These are phyloP conservation scores for Copidosoma aretas DNA, from an alignment of 2,888 invertebrate genomes.

Conservation along the genomic window DNA sequence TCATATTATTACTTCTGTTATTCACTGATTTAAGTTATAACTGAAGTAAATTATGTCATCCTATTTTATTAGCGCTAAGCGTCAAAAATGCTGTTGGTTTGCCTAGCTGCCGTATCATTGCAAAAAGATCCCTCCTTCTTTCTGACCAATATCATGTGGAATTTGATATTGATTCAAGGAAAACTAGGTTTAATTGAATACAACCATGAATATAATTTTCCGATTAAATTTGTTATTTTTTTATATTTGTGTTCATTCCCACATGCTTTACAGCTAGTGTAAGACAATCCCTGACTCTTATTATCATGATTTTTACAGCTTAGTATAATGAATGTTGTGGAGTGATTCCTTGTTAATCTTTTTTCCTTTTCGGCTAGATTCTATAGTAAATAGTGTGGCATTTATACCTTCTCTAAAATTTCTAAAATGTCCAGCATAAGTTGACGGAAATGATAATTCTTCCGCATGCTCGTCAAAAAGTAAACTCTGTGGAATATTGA, in stretches of 20 bases:
- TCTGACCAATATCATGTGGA: constrained; percentile 51
- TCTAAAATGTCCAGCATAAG: constrained; percentile 41
- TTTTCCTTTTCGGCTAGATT: constrained; percentile 44
- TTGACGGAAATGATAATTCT: constrained; percentile 53
- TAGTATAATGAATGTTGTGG: background rate
- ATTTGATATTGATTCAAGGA: background rate
- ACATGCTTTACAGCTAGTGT: background rate
- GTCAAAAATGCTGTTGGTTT: constrained; percentile 58
- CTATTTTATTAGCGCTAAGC: constrained; percentile 59
- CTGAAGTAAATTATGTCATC: constrained; percentile 35
- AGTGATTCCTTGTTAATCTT: constrained; percentile 48
- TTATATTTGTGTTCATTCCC: background rate
- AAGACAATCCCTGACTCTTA: background rate
- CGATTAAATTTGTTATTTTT: background rate
- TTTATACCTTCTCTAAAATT: constrained; percentile 27
- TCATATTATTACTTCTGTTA: constrained; percentile 15
- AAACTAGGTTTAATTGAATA: background rate
- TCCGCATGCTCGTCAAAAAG: constrained; percentile 54
- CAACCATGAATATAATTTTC: background rate
- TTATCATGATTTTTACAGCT: background rate
- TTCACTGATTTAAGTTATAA: constrained; percentile 12
- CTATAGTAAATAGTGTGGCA: constrained; percentile 37
- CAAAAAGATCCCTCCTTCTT: constrained; percentile 57
- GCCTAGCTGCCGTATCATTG: constrained; percentile 59
- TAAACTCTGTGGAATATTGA: constrained; percentile 36